Conservation (phyloP, 2,888 invertebrate genomes). For the Aleiodes alternator region DNA sequence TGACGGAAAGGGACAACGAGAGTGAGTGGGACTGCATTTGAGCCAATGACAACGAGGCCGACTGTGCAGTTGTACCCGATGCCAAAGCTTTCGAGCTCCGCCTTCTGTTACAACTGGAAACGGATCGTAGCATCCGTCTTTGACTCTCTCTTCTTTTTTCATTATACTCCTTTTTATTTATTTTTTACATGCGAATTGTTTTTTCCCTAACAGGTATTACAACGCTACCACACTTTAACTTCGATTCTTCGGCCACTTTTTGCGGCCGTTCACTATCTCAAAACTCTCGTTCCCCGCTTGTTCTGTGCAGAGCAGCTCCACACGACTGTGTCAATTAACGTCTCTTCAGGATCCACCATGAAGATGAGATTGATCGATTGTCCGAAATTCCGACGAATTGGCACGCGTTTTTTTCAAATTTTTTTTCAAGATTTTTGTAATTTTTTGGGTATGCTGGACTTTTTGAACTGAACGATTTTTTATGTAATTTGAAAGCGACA, state of each 20-base stretch:
- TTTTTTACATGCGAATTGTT: background rate
- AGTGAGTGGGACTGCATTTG: conserved; percentile 47
- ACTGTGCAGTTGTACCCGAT: conserved; percentile 60
- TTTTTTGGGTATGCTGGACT: conserved; percentile 29
- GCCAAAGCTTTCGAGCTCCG: conserved; percentile 68
- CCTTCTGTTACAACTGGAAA: conserved; percentile 60
- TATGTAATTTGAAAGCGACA: too few species aligned
- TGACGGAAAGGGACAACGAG: conserved; percentile 64
- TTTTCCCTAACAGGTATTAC: conserved; percentile 5
- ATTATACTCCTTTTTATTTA: conserved; percentile 19
- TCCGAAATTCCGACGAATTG: conserved; percentile 68
- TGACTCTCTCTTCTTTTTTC: conserved; percentile 51
- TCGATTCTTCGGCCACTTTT: conserved; percentile 1
- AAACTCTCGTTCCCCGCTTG: conserved; percentile 31
- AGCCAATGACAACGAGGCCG: conserved; percentile 69
- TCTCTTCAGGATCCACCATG: conserved; percentile 61
- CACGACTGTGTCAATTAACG: conserved; percentile 73
- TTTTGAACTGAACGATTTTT: background rate
- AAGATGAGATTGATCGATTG: conserved; percentile 71
- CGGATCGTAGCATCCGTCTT: conserved; percentile 59
- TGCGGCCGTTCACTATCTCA: conserved; percentile 16
- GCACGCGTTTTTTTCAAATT: conserved; percentile 53
- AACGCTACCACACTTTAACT: conserved; percentile 26
- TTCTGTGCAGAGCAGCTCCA: conserved; percentile 56
- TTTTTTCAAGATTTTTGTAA: conserved; percentile 33